Conservation (phyloP, 2,888 invertebrate genomes). For the Lasioglossum vierecki region DNA sequence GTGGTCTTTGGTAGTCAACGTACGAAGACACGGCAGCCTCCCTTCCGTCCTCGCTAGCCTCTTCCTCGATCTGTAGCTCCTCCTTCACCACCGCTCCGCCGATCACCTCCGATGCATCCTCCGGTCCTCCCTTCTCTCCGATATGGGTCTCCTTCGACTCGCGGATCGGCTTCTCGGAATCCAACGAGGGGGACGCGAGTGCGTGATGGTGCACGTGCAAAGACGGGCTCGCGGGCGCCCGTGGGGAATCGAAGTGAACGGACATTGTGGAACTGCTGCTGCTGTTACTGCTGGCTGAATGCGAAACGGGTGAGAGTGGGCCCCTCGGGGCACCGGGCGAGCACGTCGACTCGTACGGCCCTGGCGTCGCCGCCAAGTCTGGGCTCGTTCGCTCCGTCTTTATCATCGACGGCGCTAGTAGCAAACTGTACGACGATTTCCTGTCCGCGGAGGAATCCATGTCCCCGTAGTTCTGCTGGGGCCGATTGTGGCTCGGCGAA, state of each 20-base stretch:
- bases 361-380: constrained; percentile 82
- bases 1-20: constrained; percentile 70
- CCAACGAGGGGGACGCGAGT: constrained; percentile 54
- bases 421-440: constrained; percentile 72
- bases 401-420: constrained; percentile 80
- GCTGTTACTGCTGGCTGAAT: constrained; percentile 44
- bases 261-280: constrained; percentile 60
- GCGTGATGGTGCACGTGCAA: constrained; percentile 71
- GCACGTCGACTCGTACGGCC: constrained; percentile 76
- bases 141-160: constrained; percentile 53
- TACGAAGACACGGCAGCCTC: constrained; percentile 50
- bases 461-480: constrained; percentile 57
- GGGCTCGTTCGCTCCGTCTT: constrained; percentile 80
- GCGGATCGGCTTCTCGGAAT: constrained; percentile 72
- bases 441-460: constrained; percentile 68
- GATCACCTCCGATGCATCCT: constrained; percentile 44
- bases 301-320: constrained; percentile 67
- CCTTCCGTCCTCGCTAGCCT: constrained; percentile 40
- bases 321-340: constrained; percentile 67
- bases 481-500: constrained; percentile 52
- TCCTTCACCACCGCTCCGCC: constrained; percentile 56
- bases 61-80: constrained; percentile 52
- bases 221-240: constrained; percentile 67
- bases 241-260: constrained; percentile 73
- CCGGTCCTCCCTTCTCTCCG: constrained; percentile 49